Percentiles rank a stretch among this genome's conserved stretches.
phyloP scores from a whole-genome alignment of 2,888 invertebrate species.

The Bembecia ichneumoniformis region DNA sequence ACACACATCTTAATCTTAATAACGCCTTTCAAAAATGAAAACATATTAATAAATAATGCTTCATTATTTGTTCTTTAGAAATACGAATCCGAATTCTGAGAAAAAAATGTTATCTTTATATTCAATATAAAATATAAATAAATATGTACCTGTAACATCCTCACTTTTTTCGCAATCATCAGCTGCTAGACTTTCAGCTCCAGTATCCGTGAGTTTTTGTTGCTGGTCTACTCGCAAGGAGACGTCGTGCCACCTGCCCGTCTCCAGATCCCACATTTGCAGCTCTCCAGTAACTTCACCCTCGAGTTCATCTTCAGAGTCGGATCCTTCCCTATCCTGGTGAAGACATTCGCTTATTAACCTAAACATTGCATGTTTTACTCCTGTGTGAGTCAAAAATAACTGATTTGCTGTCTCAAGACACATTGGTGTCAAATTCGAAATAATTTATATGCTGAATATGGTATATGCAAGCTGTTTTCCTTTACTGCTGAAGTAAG shows the following conservation, averaged over 20 bases:
- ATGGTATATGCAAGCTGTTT: too few relatives aligned
- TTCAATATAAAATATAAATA: too few relatives aligned
- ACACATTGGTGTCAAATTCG: too few relatives aligned
- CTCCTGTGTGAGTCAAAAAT: background rate
- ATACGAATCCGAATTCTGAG: too few relatives aligned
- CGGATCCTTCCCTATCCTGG: slow-evolving; percentile 76
- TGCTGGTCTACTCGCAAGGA: slow-evolving; percentile 20
- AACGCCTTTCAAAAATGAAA: too few relatives aligned
- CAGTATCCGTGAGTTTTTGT: background rate
- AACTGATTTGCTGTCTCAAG: too few relatives aligned
- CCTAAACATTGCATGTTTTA: background rate
- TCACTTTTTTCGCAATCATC: slow-evolving; percentile 14
- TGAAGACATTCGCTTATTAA: background rate
- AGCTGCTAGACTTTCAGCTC: slow-evolving; percentile 21
- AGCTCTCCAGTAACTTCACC: slow-evolving; percentile 89
- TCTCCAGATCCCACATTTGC: slow-evolving; percentile 80
- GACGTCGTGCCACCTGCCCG: slow-evolving; percentile 80
- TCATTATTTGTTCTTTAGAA: too few relatives aligned
- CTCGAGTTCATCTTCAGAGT: slow-evolving; percentile 84
- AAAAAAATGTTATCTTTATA: background rate
- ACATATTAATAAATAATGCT: too few relatives aligned
- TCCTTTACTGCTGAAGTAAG: too few relatives aligned
- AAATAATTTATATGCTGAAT: too few relatives aligned
- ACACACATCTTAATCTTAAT: too few relatives aligned
- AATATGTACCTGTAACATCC: slow-evolving; percentile 21